Base-by-base conservation (phyloP, 2,888 invertebrate species). In the Congeria kusceri region DNA sequence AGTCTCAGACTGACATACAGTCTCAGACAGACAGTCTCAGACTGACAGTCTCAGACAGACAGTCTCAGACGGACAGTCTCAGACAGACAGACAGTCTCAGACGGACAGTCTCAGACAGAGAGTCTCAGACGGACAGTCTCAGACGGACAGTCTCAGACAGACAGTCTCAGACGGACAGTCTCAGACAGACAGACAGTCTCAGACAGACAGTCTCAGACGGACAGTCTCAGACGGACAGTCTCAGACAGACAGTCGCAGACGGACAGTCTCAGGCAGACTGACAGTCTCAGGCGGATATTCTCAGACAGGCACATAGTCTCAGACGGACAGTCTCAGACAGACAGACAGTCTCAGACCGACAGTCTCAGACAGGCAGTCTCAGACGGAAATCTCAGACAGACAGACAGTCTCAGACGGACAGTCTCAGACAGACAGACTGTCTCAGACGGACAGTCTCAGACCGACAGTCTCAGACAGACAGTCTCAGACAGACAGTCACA, bases 1-100 rank as follows among this genome's bases (percentile, higher is more conserved):
- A n/a, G n/a, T n/a, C n/a, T n/a, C n/a, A n/a, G n/a, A n/a, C n/a
- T n/a, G n/a, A n/a, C n/a, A n/a, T n/a, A n/a, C n/a, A n/a, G n/a
- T n/a, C n/a, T n/a, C 46, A 46, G 46, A 46, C 46, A 46, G 46
- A 46, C 46, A n/a, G n/a, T n/a, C n/a, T n/a, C n/a, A 46, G 46
- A 46, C 46, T 13, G 46, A 46, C 46, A 46, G n/a, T n/a, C n/a
- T n/a, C n/a, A n/a, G 46, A 46, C 46, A 46, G 46, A 46, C 46
- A 46, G 46, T 13, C 46, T 15, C 46, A 46, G 46, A 46, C 46
- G 15, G 46, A 46, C 46, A 46, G 46, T 13, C n/a, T n/a, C n/a
- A 46, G 46, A 46, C 46, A 46, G 46, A 46, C 46, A 46, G 46
- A 46, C 46, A 46, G 46, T 13, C 46, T 13, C 46, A 46, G 46